A percentile compares a stretch with the other conserved stretches of the same genome.
Evolutionary conservation across 2,113 vertebrate species (phyloP).

Genomic region (Planiliza haematocheilus): DNA sequence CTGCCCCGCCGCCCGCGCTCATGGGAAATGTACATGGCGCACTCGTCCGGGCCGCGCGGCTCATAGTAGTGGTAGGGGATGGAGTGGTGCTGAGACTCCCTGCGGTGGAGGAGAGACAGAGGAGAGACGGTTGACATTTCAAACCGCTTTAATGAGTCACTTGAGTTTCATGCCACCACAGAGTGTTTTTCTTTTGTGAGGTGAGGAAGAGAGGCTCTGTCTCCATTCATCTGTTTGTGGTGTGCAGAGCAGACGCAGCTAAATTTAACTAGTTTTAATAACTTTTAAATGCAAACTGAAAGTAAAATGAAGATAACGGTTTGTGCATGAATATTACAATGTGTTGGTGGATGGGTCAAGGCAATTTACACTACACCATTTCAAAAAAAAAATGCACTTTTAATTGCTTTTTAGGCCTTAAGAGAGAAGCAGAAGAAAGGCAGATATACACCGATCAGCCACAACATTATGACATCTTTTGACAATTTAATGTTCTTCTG

Average conservation of each 20-base stretch:
- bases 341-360: not conserved
- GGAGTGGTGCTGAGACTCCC: slow-evolving; percentile 89
- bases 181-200: slow-evolving; percentile 26
- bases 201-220: slow-evolving; percentile 9
- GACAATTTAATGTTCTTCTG: too few relatives aligned
- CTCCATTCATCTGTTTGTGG: slow-evolving; percentile 39
- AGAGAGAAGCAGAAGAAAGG: not conserved
- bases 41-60: slow-evolving; percentile 92
- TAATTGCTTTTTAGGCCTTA: too few relatives aligned
- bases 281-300: slow-evolving; percentile 43
- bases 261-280: slow-evolving; percentile 36
- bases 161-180: too few relatives aligned
- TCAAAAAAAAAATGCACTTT: not conserved
- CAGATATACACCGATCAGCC: not conserved
- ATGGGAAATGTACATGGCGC: slow-evolving; percentile 97
- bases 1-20: slow-evolving; percentile 95
- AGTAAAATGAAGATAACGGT: slow-evolving; percentile 5
- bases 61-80: slow-evolving; percentile 99
- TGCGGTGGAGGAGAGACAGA: slow-evolving; percentile 59
- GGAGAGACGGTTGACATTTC: slow-evolving; percentile 48
- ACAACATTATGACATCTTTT: too few relatives aligned
- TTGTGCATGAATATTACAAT: slow-evolving; percentile 10
- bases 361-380: not conserved
- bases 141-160: slow-evolving; percentile 41
- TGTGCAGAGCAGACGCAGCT: not conserved